Evolutionary conservation across 2,888 invertebrate species (phyloP).

Genomic region (Oxytorus armatus): DNA sequence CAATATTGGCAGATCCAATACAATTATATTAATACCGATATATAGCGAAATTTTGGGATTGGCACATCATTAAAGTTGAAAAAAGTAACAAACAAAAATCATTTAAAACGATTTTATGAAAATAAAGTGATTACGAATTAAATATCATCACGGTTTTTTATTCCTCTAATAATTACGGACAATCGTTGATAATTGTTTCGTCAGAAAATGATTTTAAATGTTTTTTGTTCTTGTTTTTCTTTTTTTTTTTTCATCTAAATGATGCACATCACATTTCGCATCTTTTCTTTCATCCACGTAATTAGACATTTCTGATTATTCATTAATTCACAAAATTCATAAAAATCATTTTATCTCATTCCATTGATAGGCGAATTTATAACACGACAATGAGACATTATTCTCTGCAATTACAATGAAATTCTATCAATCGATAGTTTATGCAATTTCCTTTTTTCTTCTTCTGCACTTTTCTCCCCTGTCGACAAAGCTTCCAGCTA

Average conservation of each 20-base stretch:
- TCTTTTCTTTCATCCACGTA: background rate
- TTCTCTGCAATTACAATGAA: background rate
- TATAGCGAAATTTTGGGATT: background rate
- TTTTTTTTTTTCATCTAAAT: background rate
- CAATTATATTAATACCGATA: background rate
- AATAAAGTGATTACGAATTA: background rate
- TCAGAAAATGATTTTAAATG: no score
- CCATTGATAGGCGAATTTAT: no score
- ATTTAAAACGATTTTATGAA: background rate
- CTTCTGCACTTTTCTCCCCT: no score
- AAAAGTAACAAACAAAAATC: background rate
- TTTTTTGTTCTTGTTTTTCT: background rate
- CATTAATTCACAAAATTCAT: background rate
- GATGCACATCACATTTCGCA: background rate
- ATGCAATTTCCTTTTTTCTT: background rate
- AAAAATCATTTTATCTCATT: background rate
- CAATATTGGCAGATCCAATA: conserved; percentile 1
- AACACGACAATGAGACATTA: background rate
- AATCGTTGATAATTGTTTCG: background rate
- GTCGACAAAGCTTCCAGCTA: conserved; percentile 37
- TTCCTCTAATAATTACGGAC: background rate
- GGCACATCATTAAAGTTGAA: background rate
- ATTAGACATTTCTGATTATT: background rate
- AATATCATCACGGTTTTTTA: no score
- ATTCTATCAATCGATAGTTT: background rate